Percentiles rank a stretch among this genome's conserved stretches.
phyloP scores from a whole-genome alignment of 2,113 vertebrate genomes.

The Atrichornis clamosus region DNA sequence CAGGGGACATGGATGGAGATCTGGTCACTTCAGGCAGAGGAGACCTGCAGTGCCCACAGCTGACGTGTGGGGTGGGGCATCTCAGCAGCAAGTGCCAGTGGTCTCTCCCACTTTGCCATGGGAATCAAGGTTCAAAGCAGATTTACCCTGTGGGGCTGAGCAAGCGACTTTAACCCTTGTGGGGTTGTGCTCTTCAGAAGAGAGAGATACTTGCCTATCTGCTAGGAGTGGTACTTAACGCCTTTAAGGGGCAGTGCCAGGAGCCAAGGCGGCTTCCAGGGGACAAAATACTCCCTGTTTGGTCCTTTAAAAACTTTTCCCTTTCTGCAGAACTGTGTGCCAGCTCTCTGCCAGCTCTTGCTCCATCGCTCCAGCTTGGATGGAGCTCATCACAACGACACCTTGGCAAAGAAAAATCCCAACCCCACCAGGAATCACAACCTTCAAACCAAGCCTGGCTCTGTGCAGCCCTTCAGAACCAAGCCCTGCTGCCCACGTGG shows the following conservation, averaged over 20 bases:
- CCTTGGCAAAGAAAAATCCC: neutral
- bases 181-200: neutral
- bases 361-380: fast-evolving
- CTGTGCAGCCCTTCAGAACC: neutral
- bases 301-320: neutral
- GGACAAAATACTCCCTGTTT: neutral
- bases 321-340: neutral
- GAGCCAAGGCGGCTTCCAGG: neutral
- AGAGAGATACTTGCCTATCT: neutral
- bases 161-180: neutral
- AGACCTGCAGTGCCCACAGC: neutral
- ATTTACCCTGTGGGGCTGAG: neutral
- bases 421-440: neutral
- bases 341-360: neutral
- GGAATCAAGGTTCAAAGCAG: neutral
- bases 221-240: no score
- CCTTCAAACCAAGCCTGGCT: neutral
- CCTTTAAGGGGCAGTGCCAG: neutral
- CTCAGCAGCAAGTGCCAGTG: neutral
- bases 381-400: fast-evolving
- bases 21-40: neutral
- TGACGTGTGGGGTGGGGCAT: neutral
- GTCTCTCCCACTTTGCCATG: neutral
- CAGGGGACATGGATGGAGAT: neutral
- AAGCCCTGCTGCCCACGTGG: neutral